Conservation (phyloP, 2,797 vertebrate genomes). For the Hozukius guyotensis region DNA sequence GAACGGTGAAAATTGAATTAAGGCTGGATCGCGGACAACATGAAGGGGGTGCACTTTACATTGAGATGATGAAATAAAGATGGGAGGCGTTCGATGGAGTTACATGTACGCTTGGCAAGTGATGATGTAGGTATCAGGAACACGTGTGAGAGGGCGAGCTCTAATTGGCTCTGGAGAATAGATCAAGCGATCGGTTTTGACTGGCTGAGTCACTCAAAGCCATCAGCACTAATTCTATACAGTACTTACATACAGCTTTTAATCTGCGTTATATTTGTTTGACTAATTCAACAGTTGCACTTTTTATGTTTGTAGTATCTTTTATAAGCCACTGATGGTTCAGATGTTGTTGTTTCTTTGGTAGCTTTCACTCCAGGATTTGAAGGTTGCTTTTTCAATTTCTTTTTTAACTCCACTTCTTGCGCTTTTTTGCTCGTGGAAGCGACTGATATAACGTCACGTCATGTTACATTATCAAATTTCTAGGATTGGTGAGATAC, state of each 20-base stretch:
- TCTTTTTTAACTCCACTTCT: neutral
- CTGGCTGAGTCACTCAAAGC: conserved; percentile 3
- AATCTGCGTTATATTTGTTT: neutral
- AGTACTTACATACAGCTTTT: neutral
- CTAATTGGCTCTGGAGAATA: conserved; percentile 2
- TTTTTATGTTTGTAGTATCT: neutral
- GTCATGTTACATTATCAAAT: neutral
- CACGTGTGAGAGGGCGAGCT: neutral
- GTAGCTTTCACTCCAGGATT: neutral
- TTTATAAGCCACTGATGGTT: neutral
- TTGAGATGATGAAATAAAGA: conserved; percentile 36
- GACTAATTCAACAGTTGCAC: neutral
- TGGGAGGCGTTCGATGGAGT: neutral
- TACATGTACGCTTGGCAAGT: neutral
- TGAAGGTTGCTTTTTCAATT: neutral
- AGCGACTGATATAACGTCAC: neutral
- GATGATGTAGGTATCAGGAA: conserved; percentile 10
- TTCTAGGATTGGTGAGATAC: neutral
- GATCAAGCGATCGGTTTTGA: neutral
- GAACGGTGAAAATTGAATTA: conserved; percentile 73
- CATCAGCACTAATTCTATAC: neutral
- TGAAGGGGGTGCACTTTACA: conserved; percentile 31
- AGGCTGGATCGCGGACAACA: conserved; percentile 21
- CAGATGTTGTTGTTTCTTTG: neutral
- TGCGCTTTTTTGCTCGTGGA: neutral